Percentiles rank a stretch among this genome's conserved stretches.
Evolutionary conservation across 2,797 vertebrate genomes (phyloP).

Genomic region (Lagorchestes hirsutus): DNA sequence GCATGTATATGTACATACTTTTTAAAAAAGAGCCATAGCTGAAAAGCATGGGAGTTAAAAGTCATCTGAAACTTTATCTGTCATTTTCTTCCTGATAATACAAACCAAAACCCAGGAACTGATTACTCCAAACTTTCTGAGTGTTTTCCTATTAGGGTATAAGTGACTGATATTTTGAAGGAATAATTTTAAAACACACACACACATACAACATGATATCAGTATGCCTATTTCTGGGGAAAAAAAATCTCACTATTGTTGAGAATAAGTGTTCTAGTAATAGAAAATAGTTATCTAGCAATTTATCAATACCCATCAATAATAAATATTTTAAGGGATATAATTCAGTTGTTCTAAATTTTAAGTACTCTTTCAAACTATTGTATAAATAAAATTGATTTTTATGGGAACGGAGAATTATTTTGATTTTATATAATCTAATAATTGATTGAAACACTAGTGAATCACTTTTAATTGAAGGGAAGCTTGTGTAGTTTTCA

Average conservation of each 20-base stretch:
- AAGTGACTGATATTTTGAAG: slow-evolving; percentile 56
- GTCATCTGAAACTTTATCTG: slow-evolving; percentile 47
- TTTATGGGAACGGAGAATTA: slow-evolving; percentile 44
- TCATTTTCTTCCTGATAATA: slow-evolving; percentile 58
- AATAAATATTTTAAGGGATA: slow-evolving; percentile 57
- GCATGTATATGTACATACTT: no score
- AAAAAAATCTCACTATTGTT: neutral
- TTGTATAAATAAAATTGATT: slow-evolving; percentile 45
- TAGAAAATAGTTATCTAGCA: slow-evolving; percentile 28
- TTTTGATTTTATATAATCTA: slow-evolving; percentile 67
- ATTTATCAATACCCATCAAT: slow-evolving; percentile 66
- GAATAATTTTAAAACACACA: neutral
- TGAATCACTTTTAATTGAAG: slow-evolving; percentile 54
- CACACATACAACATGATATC: slow-evolving; percentile 3
- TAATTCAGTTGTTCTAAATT: slow-evolving; percentile 61
- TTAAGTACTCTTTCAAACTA: slow-evolving; percentile 47
- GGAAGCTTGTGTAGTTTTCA: slow-evolving; percentile 33
- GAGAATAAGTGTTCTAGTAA: slow-evolving; percentile 63
- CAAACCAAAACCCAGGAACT: neutral
- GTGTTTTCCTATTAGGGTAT: slow-evolving; percentile 38
- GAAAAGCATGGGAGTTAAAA: slow-evolving; percentile 1
- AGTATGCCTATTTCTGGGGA: neutral
- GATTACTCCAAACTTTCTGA: slow-evolving; percentile 44
- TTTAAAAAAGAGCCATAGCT: neutral
- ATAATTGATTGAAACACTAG: slow-evolving; percentile 53